Evolutionary conservation across 1,140 invertebrate species (phyloP).

Genomic region (Eumeta japonica): DNA sequence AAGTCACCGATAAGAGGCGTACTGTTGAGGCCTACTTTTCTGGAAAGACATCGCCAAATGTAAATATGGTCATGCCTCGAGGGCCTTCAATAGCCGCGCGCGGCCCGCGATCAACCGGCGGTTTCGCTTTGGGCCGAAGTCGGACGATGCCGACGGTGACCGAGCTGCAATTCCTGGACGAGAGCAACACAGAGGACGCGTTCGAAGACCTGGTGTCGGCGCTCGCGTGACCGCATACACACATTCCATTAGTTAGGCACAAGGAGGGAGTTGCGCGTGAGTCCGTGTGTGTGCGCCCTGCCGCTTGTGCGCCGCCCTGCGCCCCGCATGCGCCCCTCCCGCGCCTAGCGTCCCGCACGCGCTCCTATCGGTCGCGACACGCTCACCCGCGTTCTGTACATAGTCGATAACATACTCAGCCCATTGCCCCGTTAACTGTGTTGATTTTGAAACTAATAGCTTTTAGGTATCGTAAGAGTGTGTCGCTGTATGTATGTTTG

Average conservation of each 20-base stretch:
- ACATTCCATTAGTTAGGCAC: constrained; percentile 48
- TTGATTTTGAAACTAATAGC: constrained; percentile 52
- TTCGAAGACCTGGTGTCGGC: constrained; percentile 74
- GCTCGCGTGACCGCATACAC: constrained; percentile 42
- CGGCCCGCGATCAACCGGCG: constrained; percentile 41
- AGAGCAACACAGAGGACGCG: constrained; percentile 71
- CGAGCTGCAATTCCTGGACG: constrained; percentile 64
- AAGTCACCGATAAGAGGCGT: constrained; percentile 70
- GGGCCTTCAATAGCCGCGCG: constrained; percentile 12
- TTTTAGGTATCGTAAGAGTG: constrained; percentile 39
- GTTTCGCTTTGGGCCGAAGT: constrained; percentile 64
- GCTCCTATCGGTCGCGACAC: constrained; percentile 9
- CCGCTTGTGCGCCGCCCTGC: constrained; percentile 33
- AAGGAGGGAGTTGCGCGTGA: constrained; percentile 48
- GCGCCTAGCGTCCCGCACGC: constrained; percentile 6
- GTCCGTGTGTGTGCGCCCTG: constrained; percentile 51
- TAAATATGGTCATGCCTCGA: no score
- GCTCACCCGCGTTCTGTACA: constrained; percentile 8
- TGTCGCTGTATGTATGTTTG: constrained; percentile 41
- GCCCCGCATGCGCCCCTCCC: constrained; percentile 22
- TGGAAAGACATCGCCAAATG: constrained; percentile 41
- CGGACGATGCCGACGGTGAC: constrained; percentile 71
- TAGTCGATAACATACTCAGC: constrained; percentile 7
- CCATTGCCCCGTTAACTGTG: constrained; percentile 34
- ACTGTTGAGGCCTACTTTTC: constrained; percentile 80